phyloP scores from a whole-genome alignment of 2,113 vertebrate genomes.

The Coturnix japonica region DNA sequence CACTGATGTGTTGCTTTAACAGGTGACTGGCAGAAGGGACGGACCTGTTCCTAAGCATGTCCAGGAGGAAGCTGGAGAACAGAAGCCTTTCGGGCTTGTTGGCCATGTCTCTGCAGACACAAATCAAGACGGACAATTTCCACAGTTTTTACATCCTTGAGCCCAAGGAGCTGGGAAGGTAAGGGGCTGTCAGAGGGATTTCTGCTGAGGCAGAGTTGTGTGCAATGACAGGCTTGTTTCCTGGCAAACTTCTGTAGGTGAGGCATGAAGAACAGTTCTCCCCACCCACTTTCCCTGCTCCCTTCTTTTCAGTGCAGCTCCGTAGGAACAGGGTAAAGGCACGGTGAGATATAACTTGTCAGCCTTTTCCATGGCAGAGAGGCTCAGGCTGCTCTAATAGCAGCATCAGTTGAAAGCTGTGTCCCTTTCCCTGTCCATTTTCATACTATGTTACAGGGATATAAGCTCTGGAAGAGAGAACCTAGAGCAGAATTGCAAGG shows the following conservation, averaged over 20 bases:
- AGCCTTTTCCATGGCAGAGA: not conserved
- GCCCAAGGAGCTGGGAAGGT: slow-evolving; percentile 89
- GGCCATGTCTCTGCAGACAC: slow-evolving; percentile 83
- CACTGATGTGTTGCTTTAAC: not conserved
- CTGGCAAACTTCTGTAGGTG: not conserved
- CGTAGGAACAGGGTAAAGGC: not conserved
- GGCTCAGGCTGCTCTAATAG: not conserved
- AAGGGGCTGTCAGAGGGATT: slow-evolving; percentile 59
- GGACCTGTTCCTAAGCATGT: slow-evolving; percentile 57
- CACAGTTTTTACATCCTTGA: slow-evolving; percentile 85
- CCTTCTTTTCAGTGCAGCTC: not conserved
- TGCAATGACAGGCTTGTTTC: not conserved
- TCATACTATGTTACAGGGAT: not conserved
- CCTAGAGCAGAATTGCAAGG: not conserved
- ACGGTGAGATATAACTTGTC: not conserved
- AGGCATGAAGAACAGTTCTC: not conserved
- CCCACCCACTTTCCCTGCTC: not conserved
- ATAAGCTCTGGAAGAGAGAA: not conserved
- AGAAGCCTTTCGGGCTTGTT: slow-evolving; percentile 84
- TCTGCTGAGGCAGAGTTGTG: not conserved
- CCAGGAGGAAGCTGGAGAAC: slow-evolving; percentile 86
- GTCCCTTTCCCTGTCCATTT: not conserved
- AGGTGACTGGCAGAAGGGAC: slow-evolving; percentile 21
- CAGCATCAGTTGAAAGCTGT: not conserved
- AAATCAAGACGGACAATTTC: slow-evolving; percentile 84